Evolutionary conservation across 2,888 invertebrate genomes (phyloP), one percentile per base, ranked within the genome.

Genomic region (Brachycybe producta): DNA sequence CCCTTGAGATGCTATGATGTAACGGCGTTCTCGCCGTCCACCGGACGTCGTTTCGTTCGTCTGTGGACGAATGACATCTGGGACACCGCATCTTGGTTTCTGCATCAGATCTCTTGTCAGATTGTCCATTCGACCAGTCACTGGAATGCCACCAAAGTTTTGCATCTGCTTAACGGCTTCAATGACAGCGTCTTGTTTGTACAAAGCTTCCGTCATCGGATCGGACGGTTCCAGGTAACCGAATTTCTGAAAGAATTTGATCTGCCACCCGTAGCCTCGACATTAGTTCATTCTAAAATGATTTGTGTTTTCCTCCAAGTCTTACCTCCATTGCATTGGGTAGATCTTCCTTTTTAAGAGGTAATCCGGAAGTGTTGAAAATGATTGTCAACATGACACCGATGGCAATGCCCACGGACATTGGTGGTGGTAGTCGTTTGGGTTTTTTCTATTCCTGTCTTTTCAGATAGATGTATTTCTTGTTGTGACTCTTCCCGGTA

Each of bases 21-120:
- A 83, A 54, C 82, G 69, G 57, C 76, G 78, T 3, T 56, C 61
- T 53, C 79, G 35, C n/a, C n/a, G n/a, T n/a, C n/a, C n/a, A n/a
- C n/a, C n/a, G n/a, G n/a, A n/a, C 8, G 45, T 19, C 24, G 19
- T 36, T 17, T 23, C n/a, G 7, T 46, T 35, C 19, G n/a, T 28
- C 17, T 30, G 11, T 7, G 2, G 17, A 5, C 34, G 57, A 1
- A 72, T 64, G 7, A 82, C 72, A 60, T 84, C 84, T 40, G 78
- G 76, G 1, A 81, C 76, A 3, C 84, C 84, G 62, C 84, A 84
- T 21, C 84, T 71, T 38, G 74, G 77, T 43, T 72, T 73, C 41
- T 67, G 71, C 67, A 83, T 75, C 21, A 84, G 68, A 80, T 82
- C 66, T 52, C 75, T 65, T 0, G 84, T 84, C 1, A 69, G 70